Evolutionary conservation across 2,797 vertebrate genomes (phyloP).

Genomic region (Aeoliscus strigatus): DNA sequence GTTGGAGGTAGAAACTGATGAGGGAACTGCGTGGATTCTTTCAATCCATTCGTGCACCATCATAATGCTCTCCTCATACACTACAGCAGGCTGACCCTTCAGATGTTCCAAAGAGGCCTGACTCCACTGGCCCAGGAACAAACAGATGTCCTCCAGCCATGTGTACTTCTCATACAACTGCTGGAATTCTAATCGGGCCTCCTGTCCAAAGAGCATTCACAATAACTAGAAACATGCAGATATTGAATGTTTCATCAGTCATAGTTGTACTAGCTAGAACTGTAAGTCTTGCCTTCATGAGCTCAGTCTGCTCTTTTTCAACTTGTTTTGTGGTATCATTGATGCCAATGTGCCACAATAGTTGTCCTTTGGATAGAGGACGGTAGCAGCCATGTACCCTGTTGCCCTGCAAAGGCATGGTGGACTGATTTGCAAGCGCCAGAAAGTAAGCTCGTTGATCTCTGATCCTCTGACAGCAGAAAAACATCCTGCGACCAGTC

Average conservation of each 20-base stretch:
- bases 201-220: slow-evolving; percentile 55
- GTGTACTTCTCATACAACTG: slow-evolving; percentile 59
- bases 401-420: slow-evolving; percentile 52
- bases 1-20: slow-evolving; percentile 61
- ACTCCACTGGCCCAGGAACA: slow-evolving; percentile 69
- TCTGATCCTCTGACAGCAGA: slow-evolving; percentile 14
- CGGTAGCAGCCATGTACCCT: slow-evolving; percentile 60
- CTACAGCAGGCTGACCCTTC: slow-evolving; percentile 49
- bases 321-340: slow-evolving; percentile 51
- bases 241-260: too few relatives aligned
- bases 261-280: too few relatives aligned
- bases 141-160: slow-evolving; percentile 70
- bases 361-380: slow-evolving; percentile 54
- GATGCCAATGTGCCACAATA: slow-evolving; percentile 70
- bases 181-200: slow-evolving; percentile 63
- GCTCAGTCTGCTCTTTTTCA: slow-evolving; percentile 40
- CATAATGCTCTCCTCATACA: slow-evolving; percentile 66
- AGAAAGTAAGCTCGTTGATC: slow-evolving; percentile 24
- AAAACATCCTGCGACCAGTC: slow-evolving; percentile 7
- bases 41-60: slow-evolving; percentile 66
- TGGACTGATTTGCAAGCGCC: slow-evolving; percentile 15
- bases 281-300: slow-evolving; percentile 65
- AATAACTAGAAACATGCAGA: not conserved
- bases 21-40: slow-evolving; percentile 46
- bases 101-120: slow-evolving; percentile 58